These are phyloP conservation scores for Pararge aegeria DNA, from an alignment of 1,140 invertebrate genomes.

Conservation along the genomic window DNA sequence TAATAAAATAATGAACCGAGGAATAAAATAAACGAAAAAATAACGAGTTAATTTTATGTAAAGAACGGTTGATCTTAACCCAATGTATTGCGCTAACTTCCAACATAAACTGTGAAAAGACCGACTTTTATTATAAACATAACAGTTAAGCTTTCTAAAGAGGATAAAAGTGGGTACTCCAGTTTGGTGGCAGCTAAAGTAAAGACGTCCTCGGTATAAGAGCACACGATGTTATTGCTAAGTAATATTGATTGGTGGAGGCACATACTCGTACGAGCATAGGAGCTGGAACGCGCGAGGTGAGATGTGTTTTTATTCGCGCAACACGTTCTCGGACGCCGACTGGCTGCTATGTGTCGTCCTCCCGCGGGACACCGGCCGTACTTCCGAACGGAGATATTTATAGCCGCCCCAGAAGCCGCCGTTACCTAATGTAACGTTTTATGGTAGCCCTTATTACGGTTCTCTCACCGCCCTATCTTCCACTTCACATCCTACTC, in stretches of 20 bases:
- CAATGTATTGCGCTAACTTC: too few species aligned
- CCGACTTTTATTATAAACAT: background rate
- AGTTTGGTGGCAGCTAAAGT: background rate
- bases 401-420: conserved; percentile 76
- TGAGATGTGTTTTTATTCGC: conserved; percentile 74
- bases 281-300: conserved; percentile 44
- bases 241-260: conserved; percentile 69
- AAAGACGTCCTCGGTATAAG: conserved; percentile 2
- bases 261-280: conserved; percentile 21
- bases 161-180: background rate
- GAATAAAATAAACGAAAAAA: too few species aligned
- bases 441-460: conserved; percentile 78
- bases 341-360: conserved; percentile 60
- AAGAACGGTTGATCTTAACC: too few species aligned
- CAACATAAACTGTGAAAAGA: too few species aligned
- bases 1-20: too few species aligned
- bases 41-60: too few species aligned
- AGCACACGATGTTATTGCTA: conserved; percentile 48
- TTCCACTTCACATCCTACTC: conserved; percentile 35
- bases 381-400: conserved; percentile 76
- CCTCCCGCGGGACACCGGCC: conserved; percentile 72
- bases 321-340: conserved; percentile 69
- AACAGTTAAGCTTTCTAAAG: background rate
- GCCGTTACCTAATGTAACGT: conserved; percentile 76
- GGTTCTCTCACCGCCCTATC: conserved; percentile 50